Conservation (phyloP, 2,113 vertebrate genomes). For the Marcusenius ussheri region DNA sequence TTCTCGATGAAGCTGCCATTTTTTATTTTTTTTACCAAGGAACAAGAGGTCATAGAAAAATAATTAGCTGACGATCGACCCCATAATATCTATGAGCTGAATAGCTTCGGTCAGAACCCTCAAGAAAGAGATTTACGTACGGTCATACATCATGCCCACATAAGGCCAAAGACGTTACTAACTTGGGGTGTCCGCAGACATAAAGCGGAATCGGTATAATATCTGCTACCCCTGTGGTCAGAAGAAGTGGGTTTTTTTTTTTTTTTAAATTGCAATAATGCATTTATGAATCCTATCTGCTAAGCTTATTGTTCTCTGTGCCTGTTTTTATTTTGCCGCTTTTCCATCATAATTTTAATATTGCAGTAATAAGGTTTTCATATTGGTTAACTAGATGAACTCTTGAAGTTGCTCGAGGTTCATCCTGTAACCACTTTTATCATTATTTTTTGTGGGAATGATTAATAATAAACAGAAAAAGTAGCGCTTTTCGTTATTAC, state of each 20-base stretch:
- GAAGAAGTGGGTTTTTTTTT: no score
- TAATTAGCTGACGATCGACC: background rate
- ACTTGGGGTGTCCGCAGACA: background rate
- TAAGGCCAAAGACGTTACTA: background rate
- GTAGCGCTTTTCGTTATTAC: conserved; percentile 48
- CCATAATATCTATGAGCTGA: background rate
- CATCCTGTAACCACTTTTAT: conserved; percentile 14
- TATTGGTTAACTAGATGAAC: conserved; percentile 24
- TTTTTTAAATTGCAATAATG: conserved; percentile 12
- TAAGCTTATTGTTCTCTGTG: background rate
- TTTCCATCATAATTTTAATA: conserved; percentile 40
- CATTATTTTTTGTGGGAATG: background rate
- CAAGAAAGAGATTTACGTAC: background rate
- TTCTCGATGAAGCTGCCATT: background rate
- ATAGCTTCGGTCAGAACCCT: background rate
- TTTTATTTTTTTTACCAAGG: background rate
- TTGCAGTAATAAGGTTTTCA: conserved; percentile 38
- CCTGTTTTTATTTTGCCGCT: background rate
- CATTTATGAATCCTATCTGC: conserved; percentile 10
- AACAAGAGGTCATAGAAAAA: conserved; percentile 2
- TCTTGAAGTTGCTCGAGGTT: conserved; percentile 32
- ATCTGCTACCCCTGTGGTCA: background rate
- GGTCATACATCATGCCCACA: background rate
- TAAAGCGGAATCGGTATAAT: background rate
- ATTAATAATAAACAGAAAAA: background rate